A percentile compares a stretch with the other conserved stretches of the same genome.
Conservation (phyloP, 2,797 vertebrate genomes). For the Urophycis tenuis region DNA sequence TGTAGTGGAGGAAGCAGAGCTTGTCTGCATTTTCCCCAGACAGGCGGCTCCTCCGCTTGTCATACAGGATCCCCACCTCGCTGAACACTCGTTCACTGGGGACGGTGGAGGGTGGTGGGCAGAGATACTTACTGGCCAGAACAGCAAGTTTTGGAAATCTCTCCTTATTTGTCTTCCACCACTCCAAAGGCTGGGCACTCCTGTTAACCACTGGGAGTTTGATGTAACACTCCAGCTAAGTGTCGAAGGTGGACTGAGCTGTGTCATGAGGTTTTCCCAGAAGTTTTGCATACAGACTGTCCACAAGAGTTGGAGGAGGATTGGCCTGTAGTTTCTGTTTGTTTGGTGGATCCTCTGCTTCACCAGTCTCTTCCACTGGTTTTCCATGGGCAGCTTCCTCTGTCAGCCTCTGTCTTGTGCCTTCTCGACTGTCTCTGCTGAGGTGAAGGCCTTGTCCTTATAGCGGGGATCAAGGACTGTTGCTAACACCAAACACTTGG, state of each 20-base stretch:
- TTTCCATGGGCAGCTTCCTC: slow-evolving; percentile 12
- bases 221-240: background rate
- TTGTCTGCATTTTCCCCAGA: slow-evolving; percentile 5
- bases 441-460: background rate
- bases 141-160: slow-evolving; percentile 9
- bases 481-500: slow-evolving; percentile 2
- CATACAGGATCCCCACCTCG: background rate
- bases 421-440: slow-evolving; percentile 3
- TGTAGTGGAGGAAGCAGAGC: slow-evolving; percentile 8
- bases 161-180: slow-evolving; percentile 6
- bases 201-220: background rate
- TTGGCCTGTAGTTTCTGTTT: background rate
- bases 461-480: slow-evolving; percentile 9
- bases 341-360: slow-evolving; percentile 2
- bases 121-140: slow-evolving; percentile 7
- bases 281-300: slow-evolving; percentile 1
- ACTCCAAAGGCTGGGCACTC: background rate
- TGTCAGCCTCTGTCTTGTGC: slow-evolving; percentile 20
- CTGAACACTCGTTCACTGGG: slow-evolving; percentile 4
- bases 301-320: slow-evolving; percentile 2
- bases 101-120: background rate
- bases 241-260: background rate
- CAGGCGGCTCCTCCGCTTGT: background rate
- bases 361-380: slow-evolving; percentile 1
- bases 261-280: background rate